A percentile compares a stretch with the other conserved stretches of the same genome.
Conservation (phyloP, 2,797 vertebrate genomes). For the Moxostoma hubbsi region DNA sequence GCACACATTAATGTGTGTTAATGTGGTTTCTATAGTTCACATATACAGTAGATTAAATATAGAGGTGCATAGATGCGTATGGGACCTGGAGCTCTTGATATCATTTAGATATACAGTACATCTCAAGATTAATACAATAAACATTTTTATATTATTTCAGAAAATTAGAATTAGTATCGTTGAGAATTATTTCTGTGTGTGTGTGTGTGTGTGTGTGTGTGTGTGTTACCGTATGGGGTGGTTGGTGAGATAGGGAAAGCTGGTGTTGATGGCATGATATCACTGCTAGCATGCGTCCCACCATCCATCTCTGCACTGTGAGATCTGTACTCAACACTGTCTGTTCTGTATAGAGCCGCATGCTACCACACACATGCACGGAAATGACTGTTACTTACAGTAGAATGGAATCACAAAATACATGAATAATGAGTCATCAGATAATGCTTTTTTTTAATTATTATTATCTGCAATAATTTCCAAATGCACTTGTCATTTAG, state of each 20-base stretch:
- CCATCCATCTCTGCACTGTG: slow-evolving; percentile 73
- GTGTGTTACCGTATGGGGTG: slow-evolving; percentile 75
- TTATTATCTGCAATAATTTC: no score
- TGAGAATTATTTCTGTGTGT: background rate
- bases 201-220: slow-evolving; percentile 10
- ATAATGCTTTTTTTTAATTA: no score
- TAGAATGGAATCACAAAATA: no score
- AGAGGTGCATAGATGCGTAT: background rate
- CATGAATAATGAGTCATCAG: no score
- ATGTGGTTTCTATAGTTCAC: background rate
- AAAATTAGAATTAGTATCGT: no score
- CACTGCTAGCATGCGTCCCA: slow-evolving; percentile 71
- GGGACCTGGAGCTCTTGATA: background rate
- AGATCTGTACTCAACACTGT: slow-evolving; percentile 68
- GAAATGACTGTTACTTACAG: background rate
- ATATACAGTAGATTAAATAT: slow-evolving; percentile 11
- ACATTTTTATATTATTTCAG: no score
- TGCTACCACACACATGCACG: slow-evolving; percentile 70
- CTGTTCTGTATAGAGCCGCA: slow-evolving; percentile 65
- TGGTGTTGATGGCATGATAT: slow-evolving; percentile 78
- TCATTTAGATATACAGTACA: background rate
- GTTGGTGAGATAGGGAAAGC: slow-evolving; percentile 83
- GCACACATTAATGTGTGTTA: no score
- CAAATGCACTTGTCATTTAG: no score
- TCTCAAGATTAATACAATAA: no score